Evolutionary conservation across 2,797 vertebrate species (phyloP).

Genomic region (Anabacerthia variegaticeps): DNA sequence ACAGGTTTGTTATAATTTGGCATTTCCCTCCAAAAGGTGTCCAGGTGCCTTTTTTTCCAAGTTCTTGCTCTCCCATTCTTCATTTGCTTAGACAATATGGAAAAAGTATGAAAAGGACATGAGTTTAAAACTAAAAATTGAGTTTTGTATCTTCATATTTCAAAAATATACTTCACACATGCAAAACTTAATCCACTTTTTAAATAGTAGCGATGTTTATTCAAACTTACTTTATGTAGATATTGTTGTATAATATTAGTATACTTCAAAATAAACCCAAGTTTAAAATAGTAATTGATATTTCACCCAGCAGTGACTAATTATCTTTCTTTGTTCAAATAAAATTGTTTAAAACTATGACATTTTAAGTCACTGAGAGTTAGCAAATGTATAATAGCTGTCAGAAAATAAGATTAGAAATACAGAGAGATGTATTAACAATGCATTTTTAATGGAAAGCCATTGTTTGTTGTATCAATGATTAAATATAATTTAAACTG

Average conservation of each 20-base stretch:
- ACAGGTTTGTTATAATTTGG: background rate
- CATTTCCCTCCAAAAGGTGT: background rate
- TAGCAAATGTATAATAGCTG: background rate
- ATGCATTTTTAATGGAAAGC: background rate
- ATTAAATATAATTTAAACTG: background rate
- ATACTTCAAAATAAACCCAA: background rate
- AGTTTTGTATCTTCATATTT: background rate
- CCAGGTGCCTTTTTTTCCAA: background rate
- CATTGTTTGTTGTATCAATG: background rate
- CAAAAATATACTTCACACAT: background rate
- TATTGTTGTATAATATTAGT: background rate
- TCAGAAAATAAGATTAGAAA: background rate
- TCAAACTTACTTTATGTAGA: background rate
- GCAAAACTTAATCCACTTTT: background rate
- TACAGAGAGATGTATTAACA: background rate
- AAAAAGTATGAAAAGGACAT: background rate
- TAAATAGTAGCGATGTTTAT: background rate
- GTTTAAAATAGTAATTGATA: background rate
- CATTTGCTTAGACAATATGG: background rate
- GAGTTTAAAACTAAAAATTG: background rate
- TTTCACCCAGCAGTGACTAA: background rate
- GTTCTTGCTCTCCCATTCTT: background rate
- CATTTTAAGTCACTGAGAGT: background rate
- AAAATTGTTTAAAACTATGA: background rate
- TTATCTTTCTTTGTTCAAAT: background rate